A percentile compares a stretch with the other conserved stretches of the same genome.
Evolutionary conservation across 2,888 invertebrate genomes (phyloP).

Genomic region (Aleiodes alternator): DNA sequence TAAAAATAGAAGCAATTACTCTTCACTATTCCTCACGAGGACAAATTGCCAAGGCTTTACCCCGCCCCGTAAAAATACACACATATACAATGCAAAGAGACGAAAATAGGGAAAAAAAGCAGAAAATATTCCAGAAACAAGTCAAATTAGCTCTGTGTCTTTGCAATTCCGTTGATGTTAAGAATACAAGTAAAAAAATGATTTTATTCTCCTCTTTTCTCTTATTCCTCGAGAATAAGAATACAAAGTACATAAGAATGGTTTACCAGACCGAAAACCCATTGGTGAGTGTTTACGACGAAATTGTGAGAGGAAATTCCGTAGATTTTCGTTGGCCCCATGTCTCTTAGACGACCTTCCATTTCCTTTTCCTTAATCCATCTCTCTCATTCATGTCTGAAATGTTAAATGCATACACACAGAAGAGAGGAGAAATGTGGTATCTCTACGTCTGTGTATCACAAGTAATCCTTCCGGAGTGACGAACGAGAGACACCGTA

Average conservation of each 20-base stretch:
- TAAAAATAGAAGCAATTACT: conserved; percentile 49
- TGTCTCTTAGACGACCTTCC: background rate
- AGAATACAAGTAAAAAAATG: conserved; percentile 21
- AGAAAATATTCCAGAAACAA: background rate
- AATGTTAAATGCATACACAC: conserved; percentile 10
- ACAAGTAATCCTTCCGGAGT: conserved; percentile 55
- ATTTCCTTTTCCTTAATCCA: conserved; percentile 14
- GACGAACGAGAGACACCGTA: conserved; percentile 53
- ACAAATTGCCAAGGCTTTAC: conserved; percentile 41
- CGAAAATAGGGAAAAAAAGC: background rate
- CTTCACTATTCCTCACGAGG: conserved; percentile 36
- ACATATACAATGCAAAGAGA: no score
- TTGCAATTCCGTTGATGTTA: conserved; percentile 18
- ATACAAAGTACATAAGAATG: conserved; percentile 34
- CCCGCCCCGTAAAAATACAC: background rate
- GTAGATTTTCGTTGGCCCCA: conserved; percentile 20
- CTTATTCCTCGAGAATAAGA: conserved; percentile 33
- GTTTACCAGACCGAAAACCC: conserved; percentile 43
- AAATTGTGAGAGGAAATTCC: conserved; percentile 14
- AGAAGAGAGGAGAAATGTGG: conserved; percentile 26
- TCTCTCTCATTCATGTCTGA: conserved; percentile 12
- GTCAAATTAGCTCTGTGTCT: conserved; percentile 19
- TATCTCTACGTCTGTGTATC: conserved; percentile 48
- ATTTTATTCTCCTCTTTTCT: background rate
- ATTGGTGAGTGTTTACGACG: conserved; percentile 26